These are phyloP conservation scores for Coptodon bakossiorum DNA, from an alignment of 2,113 vertebrate genomes.

Conservation along the genomic window DNA sequence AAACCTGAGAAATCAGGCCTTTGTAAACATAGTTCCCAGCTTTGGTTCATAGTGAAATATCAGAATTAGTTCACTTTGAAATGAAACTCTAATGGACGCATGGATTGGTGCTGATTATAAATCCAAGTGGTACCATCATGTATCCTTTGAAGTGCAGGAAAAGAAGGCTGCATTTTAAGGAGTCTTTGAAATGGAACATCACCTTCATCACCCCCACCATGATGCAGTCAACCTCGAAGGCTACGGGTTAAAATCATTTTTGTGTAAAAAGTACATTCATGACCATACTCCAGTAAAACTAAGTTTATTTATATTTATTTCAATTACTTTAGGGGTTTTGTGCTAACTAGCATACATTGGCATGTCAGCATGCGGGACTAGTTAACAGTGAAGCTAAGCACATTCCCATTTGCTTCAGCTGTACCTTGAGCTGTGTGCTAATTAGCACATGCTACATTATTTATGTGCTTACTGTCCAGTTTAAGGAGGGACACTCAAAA, in stretches of 20 bases:
- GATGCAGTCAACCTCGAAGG: background rate
- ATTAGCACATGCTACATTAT: background rate
- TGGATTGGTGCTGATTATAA: background rate
- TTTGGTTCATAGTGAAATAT: background rate
- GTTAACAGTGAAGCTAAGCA: background rate
- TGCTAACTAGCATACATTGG: background rate
- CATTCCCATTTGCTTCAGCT: background rate
- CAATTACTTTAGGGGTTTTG: background rate
- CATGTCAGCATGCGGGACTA: background rate
- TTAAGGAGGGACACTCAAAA: background rate
- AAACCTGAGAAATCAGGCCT: background rate
- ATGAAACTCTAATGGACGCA: background rate
- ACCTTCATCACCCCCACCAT: background rate
- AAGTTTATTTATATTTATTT: background rate
- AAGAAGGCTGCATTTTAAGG: background rate
- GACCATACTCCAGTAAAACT: background rate
- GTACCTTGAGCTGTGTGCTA: rapidly evolving
- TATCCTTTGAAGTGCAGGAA: background rate
- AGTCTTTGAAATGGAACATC: background rate
- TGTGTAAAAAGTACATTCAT: background rate
- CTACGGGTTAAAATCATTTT: background rate
- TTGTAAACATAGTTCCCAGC: background rate
- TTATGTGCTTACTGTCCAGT: background rate
- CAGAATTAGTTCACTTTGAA: background rate
- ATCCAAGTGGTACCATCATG: background rate